Percentiles rank a stretch among this genome's conserved stretches.
phyloP scores from a whole-genome alignment of 2,797 vertebrate genomes.

The Manis javanica region DNA sequence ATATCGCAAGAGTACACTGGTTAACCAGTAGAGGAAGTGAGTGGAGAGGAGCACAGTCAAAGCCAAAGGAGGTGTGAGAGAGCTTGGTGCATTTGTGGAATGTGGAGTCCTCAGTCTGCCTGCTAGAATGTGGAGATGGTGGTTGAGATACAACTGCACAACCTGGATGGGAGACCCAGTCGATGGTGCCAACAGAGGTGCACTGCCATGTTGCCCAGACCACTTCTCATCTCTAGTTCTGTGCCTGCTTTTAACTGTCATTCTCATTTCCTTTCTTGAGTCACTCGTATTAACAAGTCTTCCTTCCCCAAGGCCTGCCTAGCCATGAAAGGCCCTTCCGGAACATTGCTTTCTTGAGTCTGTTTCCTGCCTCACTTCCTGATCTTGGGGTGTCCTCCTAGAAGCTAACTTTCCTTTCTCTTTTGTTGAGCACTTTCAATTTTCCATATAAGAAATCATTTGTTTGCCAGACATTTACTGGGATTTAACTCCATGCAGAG shows the following conservation, averaged over 20 bases:
- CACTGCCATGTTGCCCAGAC: fast-evolving
- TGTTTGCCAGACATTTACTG: not conserved
- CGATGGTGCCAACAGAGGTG: fast-evolving
- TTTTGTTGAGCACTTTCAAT: not conserved
- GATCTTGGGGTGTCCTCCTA: not conserved
- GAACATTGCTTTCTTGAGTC: not conserved
- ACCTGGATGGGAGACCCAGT: no score
- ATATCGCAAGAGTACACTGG: not conserved
- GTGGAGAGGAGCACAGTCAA: not conserved
- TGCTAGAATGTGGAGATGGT: no score
- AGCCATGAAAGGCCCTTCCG: not conserved
- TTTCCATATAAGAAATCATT: not conserved
- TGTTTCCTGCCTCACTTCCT: not conserved
- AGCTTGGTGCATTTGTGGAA: no score
- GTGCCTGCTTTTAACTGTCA: not conserved
- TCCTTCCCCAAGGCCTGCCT: not conserved
- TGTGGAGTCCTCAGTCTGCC: not conserved
- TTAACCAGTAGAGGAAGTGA: not conserved
- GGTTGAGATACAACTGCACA: not conserved
- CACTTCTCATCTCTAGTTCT: not conserved
- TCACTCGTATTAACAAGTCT: not conserved
- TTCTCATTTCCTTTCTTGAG: not conserved
- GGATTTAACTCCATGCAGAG: not conserved
- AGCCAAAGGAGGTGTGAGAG: not conserved
- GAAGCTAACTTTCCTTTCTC: not conserved